Conservation (phyloP, 2,888 invertebrate genomes). For the Caenorhabditis japonica region DNA sequence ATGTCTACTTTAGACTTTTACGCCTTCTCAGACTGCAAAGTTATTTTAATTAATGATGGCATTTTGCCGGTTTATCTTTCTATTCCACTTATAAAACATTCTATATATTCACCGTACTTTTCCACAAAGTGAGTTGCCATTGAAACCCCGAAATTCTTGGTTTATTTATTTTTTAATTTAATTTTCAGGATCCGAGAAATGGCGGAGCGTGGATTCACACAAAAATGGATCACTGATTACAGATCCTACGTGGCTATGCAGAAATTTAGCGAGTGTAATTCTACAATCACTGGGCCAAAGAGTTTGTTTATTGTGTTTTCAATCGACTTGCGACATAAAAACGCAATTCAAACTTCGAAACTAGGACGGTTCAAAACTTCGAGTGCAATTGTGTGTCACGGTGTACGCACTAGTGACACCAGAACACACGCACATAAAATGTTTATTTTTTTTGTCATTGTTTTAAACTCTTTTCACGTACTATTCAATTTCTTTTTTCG, state of each 20-base stretch:
- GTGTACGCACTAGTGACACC: too few relatives aligned
- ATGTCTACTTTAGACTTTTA: constrained; percentile 66
- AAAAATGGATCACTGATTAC: constrained; percentile 74
- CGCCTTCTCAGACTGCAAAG: constrained; percentile 63
- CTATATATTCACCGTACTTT: constrained; percentile 60
- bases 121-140: constrained; percentile 49
- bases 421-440: too few relatives aligned
- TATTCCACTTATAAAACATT: constrained; percentile 61
- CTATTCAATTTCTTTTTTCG: too few relatives aligned
- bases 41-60: constrained; percentile 63
- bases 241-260: constrained; percentile 56
- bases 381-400: too few relatives aligned
- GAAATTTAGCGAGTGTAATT: constrained; percentile 55
- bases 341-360: too few relatives aligned
- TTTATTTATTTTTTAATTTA: constrained; percentile 5
- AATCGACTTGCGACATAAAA: too few relatives aligned
- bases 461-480: too few relatives aligned
- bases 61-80: constrained; percentile 68
- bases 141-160: too few relatives aligned
- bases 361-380: too few relatives aligned
- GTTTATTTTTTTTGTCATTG: too few relatives aligned
- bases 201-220: constrained; percentile 71
- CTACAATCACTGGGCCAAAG: constrained; percentile 47
- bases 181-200: constrained; percentile 66
- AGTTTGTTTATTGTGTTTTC: constrained; percentile 7